Evolutionary conservation across 2,113 vertebrate genomes (phyloP), one percentile per base, ranked within the genome.

Genomic region (Chaenocephalus aceratus): DNA sequence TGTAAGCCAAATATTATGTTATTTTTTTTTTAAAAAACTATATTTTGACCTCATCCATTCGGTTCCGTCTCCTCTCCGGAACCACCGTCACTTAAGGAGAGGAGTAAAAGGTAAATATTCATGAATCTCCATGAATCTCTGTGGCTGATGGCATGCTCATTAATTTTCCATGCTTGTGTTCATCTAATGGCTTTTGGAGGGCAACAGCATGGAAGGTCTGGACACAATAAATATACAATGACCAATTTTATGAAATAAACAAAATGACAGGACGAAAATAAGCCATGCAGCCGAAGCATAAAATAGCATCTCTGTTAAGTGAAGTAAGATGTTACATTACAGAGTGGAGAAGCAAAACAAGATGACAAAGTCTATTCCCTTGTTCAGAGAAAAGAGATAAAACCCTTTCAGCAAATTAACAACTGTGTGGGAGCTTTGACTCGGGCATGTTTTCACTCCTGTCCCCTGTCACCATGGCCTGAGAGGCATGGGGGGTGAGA

Each of bases 331-430:
- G 59, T 53, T 70, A 71, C 23, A 16, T 79, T 60, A 65, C 4
- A 36, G 46, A 48, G 30, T 30, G 46, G n/a, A 62, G 13, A 48
- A 23, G 26, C 62, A 77, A 67, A 78, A 67, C 49, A 79, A 69
- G 36, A 73, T 72, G 84, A 73, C 86, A 82, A 63, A 67, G 48
- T 74, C 2, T 12, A 23, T 81, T 58, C 53, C 23, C 18, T 54
- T 9, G 0, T 69, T 74, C 26, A 45, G 34, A 67, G 53, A 59
- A 48, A 60, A 79, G 34, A 63, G 62, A 78, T 71, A 41, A 88
- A 86, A 57, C 45, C 61, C 87, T 65, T 56, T 88, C 75, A 70
- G 73, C 75, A 72, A 86, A 88, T 90, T 86, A 83, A 75, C 86
- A 82, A 68, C 68, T 74, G 44, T 21, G 46, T 79, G 82, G 45